These are phyloP conservation scores for Lytechinus variegatus DNA, from an alignment of 35 echinoderm and acorn worm genomes.

Conservation along the genomic window DNA sequence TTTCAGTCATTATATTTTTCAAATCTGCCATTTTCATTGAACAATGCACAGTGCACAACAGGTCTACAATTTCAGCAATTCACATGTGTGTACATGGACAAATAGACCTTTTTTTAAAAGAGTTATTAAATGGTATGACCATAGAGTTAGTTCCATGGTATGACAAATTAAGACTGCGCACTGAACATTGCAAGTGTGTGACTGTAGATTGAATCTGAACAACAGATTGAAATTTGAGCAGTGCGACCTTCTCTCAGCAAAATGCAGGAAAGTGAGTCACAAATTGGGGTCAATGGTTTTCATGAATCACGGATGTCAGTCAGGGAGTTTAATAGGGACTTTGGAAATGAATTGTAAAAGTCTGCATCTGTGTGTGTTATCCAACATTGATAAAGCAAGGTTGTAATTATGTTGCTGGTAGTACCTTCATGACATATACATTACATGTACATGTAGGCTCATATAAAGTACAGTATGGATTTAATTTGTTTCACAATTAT, in stretches of 20 bases:
- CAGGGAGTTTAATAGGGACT: neutral
- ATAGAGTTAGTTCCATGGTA: neutral
- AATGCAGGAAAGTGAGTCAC: slow-evolving; percentile 2
- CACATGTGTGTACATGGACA: neutral
- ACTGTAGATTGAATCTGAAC: neutral
- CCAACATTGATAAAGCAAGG: neutral
- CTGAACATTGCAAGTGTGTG: no score
- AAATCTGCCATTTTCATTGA: no score
- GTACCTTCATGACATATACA: neutral
- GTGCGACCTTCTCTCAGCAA: neutral
- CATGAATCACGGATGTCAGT: neutral
- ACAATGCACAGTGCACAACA: neutral
- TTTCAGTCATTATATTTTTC: no score
- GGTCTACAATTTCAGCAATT: neutral
- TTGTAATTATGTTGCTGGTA: neutral
- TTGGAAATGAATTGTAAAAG: neutral
- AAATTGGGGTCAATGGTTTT: slow-evolving; percentile 12
- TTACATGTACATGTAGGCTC: neutral
- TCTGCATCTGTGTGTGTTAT: neutral
- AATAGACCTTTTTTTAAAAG: neutral
- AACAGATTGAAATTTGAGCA: neutral
- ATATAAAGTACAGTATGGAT: neutral
- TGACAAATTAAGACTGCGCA: no score
- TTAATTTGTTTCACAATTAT: no score
- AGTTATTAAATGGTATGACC: neutral